Evolutionary conservation across 2,797 vertebrate genomes (phyloP), one percentile per base, ranked within the genome.

Genomic region (Rachycentron canadum): DNA sequence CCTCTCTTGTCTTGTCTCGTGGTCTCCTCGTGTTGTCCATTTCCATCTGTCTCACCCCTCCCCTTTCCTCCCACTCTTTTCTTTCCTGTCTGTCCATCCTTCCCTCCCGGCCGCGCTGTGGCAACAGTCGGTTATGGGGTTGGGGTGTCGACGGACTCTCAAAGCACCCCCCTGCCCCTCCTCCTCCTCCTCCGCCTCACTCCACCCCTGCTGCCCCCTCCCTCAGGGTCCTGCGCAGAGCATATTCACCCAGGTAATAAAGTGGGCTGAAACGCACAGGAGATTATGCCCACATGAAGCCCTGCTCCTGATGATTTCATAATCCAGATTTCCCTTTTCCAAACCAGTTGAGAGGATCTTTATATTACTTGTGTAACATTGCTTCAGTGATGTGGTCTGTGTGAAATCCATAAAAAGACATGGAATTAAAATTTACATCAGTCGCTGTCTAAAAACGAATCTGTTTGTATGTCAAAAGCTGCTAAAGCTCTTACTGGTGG

Each of bases 161-260:
- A 95, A 99, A 98, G 95, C 97, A 96, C 90, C 94, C 96, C 92
- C 95, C 96, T 89, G 95, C 96, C 94, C 95, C 96, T 95, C 95
- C 96, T 95, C 96, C 96, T 95, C 96, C 94, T 89, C 94, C 96
- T 95, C 95, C 95, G 93, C 96, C 97, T 95, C 96, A 97, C 95
- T 96, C 96, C 96, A 96, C 97, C 95, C 96, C 97, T 93, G 96
- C 96, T 79, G 96, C 96, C 95, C 96, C 97, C 93, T 95, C 96
- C 94, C 95, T 97, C 94, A 97, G 97, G 96, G 96, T 95, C 96
- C 97, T 98, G 93, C 97, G 97, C 94, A 96, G 97, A 94, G 95
- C 97, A 88, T 96, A 96, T 92, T 98, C 98, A 94, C 97, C 98
- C 96, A 99, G 98, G 98, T 99, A 98, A 99, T 87, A 90, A 95